Evolutionary conservation across 1,140 invertebrate genomes (phyloP), one percentile per base, ranked within the genome.

Genomic region (Periplaneta americana): DNA sequence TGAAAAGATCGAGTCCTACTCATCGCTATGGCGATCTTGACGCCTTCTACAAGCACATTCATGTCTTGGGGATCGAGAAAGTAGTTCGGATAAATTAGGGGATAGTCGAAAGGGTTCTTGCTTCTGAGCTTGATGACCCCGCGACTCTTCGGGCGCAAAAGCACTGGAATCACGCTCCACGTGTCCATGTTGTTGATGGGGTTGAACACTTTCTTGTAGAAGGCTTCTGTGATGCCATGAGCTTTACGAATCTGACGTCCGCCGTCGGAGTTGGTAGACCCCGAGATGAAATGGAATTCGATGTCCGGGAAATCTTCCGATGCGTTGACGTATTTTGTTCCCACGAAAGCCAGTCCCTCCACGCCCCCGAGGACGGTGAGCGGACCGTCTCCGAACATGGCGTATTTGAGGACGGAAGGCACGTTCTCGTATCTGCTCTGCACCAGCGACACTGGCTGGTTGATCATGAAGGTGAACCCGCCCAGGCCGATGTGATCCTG

Each of bases 81-180:
- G 85, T 98, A 98, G 86, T 97, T 98, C 0, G 98, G 96, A 86
- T 97, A 95, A 78, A 99, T 97, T 22, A 97, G 90, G 0, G 98
- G 98, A 86, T 97, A 95, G 83, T 97, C 94, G 82, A 94, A 94
- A 0, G 98, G 98, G 89, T 98, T 95, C 31, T 92, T 92, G 80
- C 93, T 95, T 10, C 95, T 89, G 8, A 98, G 86, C 82, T 93
- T 93, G 22, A 98, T 95, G 22, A 91, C 89, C 0, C 97, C 97
- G 84, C 91, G 91, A 83, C 95, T 97, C 83, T 91, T 92, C 0
- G 96, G 95, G 74, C 97, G 89, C 6, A 98, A 86, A 34, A 97
- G 85, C 91, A 97, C 96, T 0, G 96, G 96, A 36, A 96, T 93
- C 0, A 97, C 92, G 84, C 95, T 95, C 94, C 96, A 97, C 0